A percentile compares a stretch with the other conserved stretches of the same genome.
These are phyloP conservation scores for Pseudorectes ferrugineus DNA, from an alignment of 2,113 vertebrate species.

Conservation along the genomic window DNA sequence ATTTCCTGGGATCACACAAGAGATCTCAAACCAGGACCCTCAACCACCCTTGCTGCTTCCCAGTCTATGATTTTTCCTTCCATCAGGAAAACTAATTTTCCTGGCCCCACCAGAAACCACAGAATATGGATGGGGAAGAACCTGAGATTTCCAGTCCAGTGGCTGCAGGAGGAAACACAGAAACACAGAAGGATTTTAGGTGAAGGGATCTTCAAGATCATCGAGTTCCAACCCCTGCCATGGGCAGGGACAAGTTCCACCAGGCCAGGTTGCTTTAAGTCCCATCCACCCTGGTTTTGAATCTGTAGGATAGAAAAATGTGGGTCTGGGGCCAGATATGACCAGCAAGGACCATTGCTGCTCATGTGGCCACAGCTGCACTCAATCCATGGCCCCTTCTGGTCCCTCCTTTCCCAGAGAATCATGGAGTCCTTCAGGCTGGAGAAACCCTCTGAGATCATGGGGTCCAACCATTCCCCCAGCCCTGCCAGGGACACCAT, in stretches of 20 bases:
- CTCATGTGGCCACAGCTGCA: background rate
- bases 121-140: background rate
- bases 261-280: background rate
- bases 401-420: background rate
- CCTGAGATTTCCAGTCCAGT: background rate
- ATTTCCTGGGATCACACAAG: background rate
- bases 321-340: background rate
- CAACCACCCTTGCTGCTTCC: background rate
- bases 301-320: background rate
- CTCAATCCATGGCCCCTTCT: background rate
- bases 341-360: background rate
- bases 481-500: background rate
- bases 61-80: background rate
- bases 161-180: background rate
- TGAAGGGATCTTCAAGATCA: background rate
- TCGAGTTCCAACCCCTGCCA: fast-evolving
- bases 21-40: background rate
- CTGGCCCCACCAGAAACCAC: background rate
- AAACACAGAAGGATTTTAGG: background rate
- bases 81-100: background rate
- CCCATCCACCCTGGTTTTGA: background rate
- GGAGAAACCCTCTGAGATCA: background rate
- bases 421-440: background rate
- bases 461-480: background rate
- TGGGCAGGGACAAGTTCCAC: too few species aligned